Evolutionary conservation across 2,113 vertebrate genomes (phyloP), one percentile per base, ranked within the genome.

Genomic region (Eonycteris spelaea): DNA sequence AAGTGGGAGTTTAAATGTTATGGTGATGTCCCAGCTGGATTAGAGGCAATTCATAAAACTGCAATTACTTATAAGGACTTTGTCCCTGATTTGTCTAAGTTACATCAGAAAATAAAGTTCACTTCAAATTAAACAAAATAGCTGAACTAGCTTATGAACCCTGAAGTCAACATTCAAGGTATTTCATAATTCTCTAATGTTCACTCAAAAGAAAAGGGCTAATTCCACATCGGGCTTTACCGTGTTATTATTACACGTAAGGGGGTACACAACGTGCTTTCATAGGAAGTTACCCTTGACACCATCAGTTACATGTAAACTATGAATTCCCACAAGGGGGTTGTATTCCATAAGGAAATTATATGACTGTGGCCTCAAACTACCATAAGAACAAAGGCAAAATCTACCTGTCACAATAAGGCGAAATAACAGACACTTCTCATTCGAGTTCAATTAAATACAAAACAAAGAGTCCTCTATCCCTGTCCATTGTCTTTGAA

Each of bases 11-110:
- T 92, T 51, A 91, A 96, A 93, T 86, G 14, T 67, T 79, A 65
- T 7, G 1, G 24, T n/a, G 40, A 40, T 90, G 11, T 63, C 38
- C 15, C 38, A 26, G 9, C 55, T 93, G 24, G 15, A 75, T 51
- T 30, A 74, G 16, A 90, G 57, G 26, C 11, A 94, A 79, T 67
- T 86, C 45, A 51, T 86, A 80, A 93, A 96, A 91, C 59, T 91
- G 38, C 18, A 59, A 73, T 86, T 75, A 67, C 14, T 79, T 85
- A 71, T 55, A 71, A 94, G 55, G 45, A 71, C 2, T 22, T 67
- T 73, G 24, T 8, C 35, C 28, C 22, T 93, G 61, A 78, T 38
- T 70, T 63, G 33, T 83, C 63, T 74, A 74, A 86, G 11, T 79
- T 33, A 78, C 40, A 53, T 68, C 40, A 91, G 53, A 86, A 95